Evolutionary conservation across 2,797 vertebrate genomes (phyloP).

Genomic region (Buceros bicornis): DNA sequence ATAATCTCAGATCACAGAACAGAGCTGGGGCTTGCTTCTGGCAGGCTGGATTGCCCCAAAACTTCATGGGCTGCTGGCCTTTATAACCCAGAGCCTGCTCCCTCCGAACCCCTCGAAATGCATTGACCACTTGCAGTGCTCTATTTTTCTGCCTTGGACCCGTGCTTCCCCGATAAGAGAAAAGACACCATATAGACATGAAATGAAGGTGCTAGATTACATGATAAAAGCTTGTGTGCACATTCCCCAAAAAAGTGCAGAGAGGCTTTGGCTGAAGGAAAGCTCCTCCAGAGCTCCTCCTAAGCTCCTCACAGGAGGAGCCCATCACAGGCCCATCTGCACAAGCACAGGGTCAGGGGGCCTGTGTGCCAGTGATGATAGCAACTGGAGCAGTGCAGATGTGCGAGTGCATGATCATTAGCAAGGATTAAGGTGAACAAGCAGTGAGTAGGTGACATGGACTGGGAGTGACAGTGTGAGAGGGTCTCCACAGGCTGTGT

Average conservation of each 20-base stretch:
- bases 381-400: accelerated
- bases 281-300: background rate
- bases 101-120: background rate
- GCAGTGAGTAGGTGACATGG: background rate
- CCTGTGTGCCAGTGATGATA: background rate
- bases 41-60: background rate
- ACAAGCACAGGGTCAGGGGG: background rate
- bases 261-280: background rate
- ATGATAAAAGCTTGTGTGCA: background rate
- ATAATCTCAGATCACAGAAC: background rate
- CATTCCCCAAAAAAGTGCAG: background rate
- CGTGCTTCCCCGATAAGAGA: background rate
- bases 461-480: background rate
- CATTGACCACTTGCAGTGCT: accelerated
- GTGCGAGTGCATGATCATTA: background rate
- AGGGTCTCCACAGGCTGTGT: too few relatives aligned
- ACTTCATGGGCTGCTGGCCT: background rate
- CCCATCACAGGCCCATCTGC: background rate
- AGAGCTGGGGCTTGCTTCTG: background rate
- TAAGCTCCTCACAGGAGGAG: background rate
- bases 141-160: background rate
- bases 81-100: background rate
- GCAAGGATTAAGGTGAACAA: background rate
- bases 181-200: background rate
- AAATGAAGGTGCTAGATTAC: background rate